phyloP scores from a whole-genome alignment of 2,113 vertebrate species.

The Hippocampus zosterae region DNA sequence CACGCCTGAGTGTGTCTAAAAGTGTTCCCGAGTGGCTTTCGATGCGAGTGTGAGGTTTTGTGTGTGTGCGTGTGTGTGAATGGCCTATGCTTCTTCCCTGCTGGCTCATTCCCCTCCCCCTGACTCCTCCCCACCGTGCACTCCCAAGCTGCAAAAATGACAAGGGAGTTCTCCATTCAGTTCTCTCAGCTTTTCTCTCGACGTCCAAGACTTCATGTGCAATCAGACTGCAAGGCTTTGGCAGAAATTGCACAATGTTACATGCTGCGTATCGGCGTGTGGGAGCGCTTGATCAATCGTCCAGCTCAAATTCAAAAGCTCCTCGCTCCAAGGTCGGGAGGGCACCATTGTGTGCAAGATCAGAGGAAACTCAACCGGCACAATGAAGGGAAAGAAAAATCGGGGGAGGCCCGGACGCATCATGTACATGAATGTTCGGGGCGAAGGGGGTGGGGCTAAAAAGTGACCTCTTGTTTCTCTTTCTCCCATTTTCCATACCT shows the following conservation, averaged over 20 bases:
- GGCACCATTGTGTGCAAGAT: conserved; percentile 51
- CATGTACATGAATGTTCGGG: neutral
- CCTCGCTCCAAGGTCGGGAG: conserved; percentile 32
- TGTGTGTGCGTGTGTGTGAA: conserved; percentile 59
- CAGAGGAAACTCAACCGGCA: conserved; percentile 26
- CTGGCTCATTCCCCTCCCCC: conserved; percentile 64
- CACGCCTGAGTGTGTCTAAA: conserved; percentile 44
- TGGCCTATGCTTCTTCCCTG: conserved; percentile 68
- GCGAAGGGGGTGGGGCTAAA: neutral
- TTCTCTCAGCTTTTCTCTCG: conserved; percentile 23
- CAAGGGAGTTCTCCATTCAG: conserved; percentile 61
- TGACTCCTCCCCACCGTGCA: conserved; percentile 57
- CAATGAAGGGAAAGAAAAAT: conserved; percentile 21
- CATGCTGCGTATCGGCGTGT: conserved; percentile 5
- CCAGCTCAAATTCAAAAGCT: conserved; percentile 56
- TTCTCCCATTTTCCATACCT: too few species aligned
- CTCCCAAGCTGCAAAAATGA: conserved; percentile 64
- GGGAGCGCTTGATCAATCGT: conserved; percentile 53
- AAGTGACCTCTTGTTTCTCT: neutral
- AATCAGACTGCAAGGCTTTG: neutral
- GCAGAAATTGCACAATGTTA: conserved; percentile 39
- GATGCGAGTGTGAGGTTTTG: conserved; percentile 36
- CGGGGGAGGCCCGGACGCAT: neutral
- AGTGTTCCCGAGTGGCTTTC: conserved; percentile 50
- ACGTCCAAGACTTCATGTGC: neutral